Evolutionary conservation across 2,113 vertebrate genomes (phyloP), one percentile per base, ranked within the genome.

Genomic region (Mormyrus iriodes): DNA sequence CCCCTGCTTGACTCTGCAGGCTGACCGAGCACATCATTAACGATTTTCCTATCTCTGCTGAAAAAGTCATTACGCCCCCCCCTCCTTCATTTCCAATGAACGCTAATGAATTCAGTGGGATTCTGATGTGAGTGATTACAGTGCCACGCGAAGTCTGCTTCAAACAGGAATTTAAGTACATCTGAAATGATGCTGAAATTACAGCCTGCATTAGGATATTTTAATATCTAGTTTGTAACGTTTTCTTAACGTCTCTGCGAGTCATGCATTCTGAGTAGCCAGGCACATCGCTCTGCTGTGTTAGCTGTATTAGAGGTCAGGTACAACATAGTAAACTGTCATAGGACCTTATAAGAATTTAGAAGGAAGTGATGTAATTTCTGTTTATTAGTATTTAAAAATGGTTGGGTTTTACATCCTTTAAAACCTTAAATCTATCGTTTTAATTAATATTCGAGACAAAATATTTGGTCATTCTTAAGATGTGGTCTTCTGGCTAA

Each of bases 111-210:
- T 27, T 39, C 53, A 61, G 53, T n/a, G 52, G 31, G 86, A 58
- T 58, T 61, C 27, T 52, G 84, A n/a, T 61, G 31, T 87, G 17
- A 84, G 58, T 69, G 87, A 88, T 87, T 87, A 87, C 55, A 58
- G 10, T 73, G 49, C 55, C 24, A 61, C 61, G 53, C 58, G 82
- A 42, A 31, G 76, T 83, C 52, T 83, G 13, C 88, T 27, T 84
- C 88, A 84, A 89, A 82, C 51, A 24, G 8, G 12, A 52, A 82
- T 39, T 42, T 58, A 31, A 65, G 6, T 46, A 49, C 9, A 53
- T 55, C 44, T 21, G 73, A 44, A 31, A 88, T 51, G 27, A 52
- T 31, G 88, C 19, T 82, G 44, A 79, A 88, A 76, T 76, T 51
- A 17, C 19, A 10, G 51, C 31, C 69, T 19, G 31, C 7, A 0